A percentile compares a stretch with the other conserved stretches of the same genome.
These are phyloP conservation scores for Psittacula echo DNA, from an alignment of 2,797 vertebrate species.

Conservation along the genomic window DNA sequence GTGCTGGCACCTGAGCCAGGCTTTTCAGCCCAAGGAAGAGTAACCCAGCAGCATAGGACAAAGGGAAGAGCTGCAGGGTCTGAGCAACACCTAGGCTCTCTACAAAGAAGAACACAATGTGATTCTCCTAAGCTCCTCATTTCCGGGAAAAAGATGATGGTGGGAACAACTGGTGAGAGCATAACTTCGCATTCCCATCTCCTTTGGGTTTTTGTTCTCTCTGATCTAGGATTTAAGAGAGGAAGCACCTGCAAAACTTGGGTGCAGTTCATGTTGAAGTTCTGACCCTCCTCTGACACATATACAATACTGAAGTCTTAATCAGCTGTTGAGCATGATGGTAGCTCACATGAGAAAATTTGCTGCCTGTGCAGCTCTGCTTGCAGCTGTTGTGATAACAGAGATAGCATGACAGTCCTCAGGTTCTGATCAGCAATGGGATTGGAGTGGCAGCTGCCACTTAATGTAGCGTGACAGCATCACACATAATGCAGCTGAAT, in stretches of 20 bases:
- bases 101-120: fast-evolving
- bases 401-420: neutral
- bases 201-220: neutral
- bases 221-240: neutral
- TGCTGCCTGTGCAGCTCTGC: neutral
- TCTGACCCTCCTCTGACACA: neutral
- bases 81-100: fast-evolving
- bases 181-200: fast-evolving
- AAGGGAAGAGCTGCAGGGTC: neutral
- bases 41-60: fast-evolving
- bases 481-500: neutral
- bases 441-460: conserved; percentile 31
- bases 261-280: fast-evolving
- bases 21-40: neutral
- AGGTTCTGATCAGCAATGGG: neutral
- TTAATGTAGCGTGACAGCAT: neutral
- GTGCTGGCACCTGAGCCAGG: neutral
- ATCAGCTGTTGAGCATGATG: neutral
- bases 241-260: neutral
- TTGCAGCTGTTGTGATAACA: neutral
- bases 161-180: fast-evolving
- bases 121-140: neutral
- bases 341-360: neutral
- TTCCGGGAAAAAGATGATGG: fast-evolving
- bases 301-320: neutral